Base-by-base conservation (phyloP, 2,797 vertebrate species). In the Buphagus erythrorhynchus region DNA sequence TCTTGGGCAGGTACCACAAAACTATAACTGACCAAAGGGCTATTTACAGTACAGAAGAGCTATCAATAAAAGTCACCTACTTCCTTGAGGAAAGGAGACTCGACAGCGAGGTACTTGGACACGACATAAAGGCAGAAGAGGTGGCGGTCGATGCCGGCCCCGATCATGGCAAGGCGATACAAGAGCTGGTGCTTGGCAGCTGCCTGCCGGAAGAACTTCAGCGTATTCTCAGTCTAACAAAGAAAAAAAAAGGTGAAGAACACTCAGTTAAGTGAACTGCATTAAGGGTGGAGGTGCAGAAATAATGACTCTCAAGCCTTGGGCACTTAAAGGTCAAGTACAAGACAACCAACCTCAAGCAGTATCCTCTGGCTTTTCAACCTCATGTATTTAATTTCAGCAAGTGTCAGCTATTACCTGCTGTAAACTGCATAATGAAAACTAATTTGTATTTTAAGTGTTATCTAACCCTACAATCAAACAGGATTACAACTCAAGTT, bases 91-190 rank as follows among this genome's bases (percentile, higher is more conserved):
- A 99, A 99, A 48, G 99, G 95, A 1, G 99, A 99, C 38, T 99
- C 99, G 28, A 99, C 99, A 11, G 98, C 99, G 14, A 99, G 98
- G 86, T 99, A 99, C 90, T 99, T 99, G 95, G 99, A 99, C 46
- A 99, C 99, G 4, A 99, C 98, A 3, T 99, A 99, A 16, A 99
- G 99, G 94, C 99, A 99, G 98, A 99, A 99, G 58, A 99, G 98
- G 76, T 99, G 99, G 28, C 99, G 99, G 91, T 99, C 99, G 16
- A 99, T 99, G 76, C 99, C 99, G 0, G 98, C 38, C 18, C 99
- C 99, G 0, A 99, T 99, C 99, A 99, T 99, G 15, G 99, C 99
- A 2, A 99, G 95, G 54, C 99, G 99, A 92, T 99, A 99, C 61
- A 99, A 63, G 46, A 48, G 98, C 96, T 99, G 99, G 67, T 99